Base-by-base conservation (phyloP, 2,797 vertebrate species). In the Cygnus olor region DNA sequence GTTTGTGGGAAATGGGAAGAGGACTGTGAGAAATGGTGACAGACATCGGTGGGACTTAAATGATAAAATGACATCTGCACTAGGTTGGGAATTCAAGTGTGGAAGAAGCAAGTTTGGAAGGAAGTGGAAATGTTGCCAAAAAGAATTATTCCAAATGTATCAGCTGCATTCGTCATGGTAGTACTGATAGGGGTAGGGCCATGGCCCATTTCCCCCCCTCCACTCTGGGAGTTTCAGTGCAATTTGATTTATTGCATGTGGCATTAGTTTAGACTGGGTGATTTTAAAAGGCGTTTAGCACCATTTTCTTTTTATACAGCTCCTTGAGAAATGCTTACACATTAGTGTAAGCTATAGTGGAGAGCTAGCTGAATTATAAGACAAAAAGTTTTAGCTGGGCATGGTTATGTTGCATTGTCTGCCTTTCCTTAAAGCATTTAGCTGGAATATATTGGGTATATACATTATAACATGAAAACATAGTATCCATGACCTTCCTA, bases 271-370 rank as follows among this genome's bases (percentile, higher is more conserved):
- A 88, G 84, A 80, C 69, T 85, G 94, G 86, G n/a, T 90, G 65
- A 89, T 95, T 95, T 87, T 80, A 69, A 89, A 92, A 95, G 76
- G 76, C 93, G 72, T 94, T 92, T 88, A 96, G 84, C 72, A 89
- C 54, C 34, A 78, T 92, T 94, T 93, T 49, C 57, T 80, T 90
- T n/a, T 83, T 85, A 83, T 87, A 80, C 54, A 95, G 86, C 65
- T 95, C 76, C 65, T 74, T 80, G 72, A 89, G 92, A 93, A 95
- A 92, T 85, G 79, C 87, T 89, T 94, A 54, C 9, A 1, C 57
- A 9, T 85, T 74, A 85, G 38, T 38, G 38, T 38, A 38, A 38
- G 54, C 69, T 93, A 53, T 82, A 85, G 47, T 54, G 38, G 79
- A 89, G 72, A 93, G 10, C 57, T 65, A 45, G 57, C 65, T 78